Base-by-base conservation (phyloP, 2,113 vertebrate genomes). In the Salvelinus fontinalis region DNA sequence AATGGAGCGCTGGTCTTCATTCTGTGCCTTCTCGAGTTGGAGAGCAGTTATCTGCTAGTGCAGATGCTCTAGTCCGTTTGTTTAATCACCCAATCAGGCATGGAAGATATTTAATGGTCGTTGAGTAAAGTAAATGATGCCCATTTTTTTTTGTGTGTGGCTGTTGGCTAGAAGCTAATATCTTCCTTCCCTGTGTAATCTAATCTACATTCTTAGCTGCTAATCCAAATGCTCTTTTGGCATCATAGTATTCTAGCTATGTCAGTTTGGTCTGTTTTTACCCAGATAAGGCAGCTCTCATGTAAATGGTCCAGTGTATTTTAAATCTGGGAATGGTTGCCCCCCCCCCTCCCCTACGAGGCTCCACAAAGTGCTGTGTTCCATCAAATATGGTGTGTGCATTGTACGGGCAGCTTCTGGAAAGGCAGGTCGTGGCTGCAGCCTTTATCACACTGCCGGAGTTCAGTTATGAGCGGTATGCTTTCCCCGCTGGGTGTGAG, bases 401-500 rank as follows among this genome's bases (percentile, higher is more conserved):
- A 22, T 88, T 93, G 74, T 90, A 85, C 82, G 83, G 87, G 86
- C 87, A 88, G 91, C 80, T 93, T 94, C 89, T 93, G 85, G 89
- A 92, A 93, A 88, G 81, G 88, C 87, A 87, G 81, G 88, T 86
- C 80, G 49, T 76, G 51, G 74, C 69, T 65, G 67, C 13, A 67
- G 77, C 60, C 62, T 80, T 73, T 75, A 29, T 81, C 49, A 44
- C 44, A 73, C 77, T 78, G 82, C 86, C 82, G 76, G 84, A 85
- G 84, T 88, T 82, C 66, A 87, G 89, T 84, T 79, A 79, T 87
- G 86, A 80, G 79, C 83, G 87, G 86, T 71, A 85, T 85, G 83
- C 81, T 87, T 90, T 87, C 89, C 81, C 80, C 71, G 79, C 84
- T 85, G 89, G 90, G 78, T 80, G 81, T 78, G 79, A 62, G 59